Conservation (phyloP, 2,888 invertebrate species). For the Physocephala rufipes region DNA sequence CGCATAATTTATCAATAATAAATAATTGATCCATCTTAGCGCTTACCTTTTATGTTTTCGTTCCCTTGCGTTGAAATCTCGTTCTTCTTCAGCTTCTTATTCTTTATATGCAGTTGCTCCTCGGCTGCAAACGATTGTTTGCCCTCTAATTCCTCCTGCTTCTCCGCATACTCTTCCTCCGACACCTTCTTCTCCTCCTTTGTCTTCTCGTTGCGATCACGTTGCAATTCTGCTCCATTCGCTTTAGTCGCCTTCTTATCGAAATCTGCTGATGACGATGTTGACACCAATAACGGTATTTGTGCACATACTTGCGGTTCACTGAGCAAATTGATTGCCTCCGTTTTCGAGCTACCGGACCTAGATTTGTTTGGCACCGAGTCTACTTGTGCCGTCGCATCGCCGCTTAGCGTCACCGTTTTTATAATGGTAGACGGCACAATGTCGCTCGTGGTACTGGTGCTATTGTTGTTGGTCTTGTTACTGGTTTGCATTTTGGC, state of each 20-base stretch:
- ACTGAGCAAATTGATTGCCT: conserved; percentile 58
- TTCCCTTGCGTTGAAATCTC: conserved; percentile 4
- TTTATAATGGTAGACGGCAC: background rate
- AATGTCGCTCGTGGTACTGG: conserved; percentile 26
- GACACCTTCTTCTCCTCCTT: background rate
- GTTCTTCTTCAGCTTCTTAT: background rate
- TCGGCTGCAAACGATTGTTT: background rate
- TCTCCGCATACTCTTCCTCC: background rate
- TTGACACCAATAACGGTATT: conserved; percentile 54
- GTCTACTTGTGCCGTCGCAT: conserved; percentile 47
- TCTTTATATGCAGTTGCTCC: background rate
- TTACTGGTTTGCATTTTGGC: background rate
- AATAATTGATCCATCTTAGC: background rate
- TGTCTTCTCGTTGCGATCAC: conserved; percentile 34
- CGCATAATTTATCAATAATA: background rate
- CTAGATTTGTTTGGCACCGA: conserved; percentile 39
- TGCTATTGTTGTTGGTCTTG: conserved; percentile 25
- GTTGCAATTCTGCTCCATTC: conserved; percentile 39
- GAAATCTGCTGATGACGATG: conserved; percentile 58
- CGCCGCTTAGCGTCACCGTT: too few relatives aligned
- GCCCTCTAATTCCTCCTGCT: background rate
- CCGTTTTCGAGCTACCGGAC: conserved; percentile 52
- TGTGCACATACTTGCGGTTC: conserved; percentile 38
- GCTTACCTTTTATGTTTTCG: conserved; percentile 31
- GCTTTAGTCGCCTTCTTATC: conserved; percentile 55